Evolutionary conservation across 2,888 invertebrate species (phyloP).

Genomic region (Chrysodeixis includens): DNA sequence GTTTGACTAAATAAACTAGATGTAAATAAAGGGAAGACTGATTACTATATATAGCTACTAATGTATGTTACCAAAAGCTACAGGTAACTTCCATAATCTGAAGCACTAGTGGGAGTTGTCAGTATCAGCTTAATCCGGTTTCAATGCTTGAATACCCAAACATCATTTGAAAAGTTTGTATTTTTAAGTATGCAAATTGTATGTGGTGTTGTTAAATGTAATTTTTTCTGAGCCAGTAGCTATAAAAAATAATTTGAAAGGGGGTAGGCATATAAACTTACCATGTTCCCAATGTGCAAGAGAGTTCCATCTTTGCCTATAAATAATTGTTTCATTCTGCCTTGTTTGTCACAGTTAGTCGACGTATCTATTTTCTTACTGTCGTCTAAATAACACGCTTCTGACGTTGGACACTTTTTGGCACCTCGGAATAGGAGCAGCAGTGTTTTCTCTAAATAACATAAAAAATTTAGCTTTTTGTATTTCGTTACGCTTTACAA

Average conservation of each 20-base stretch:
- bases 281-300: conserved; percentile 71
- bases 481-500: background rate
- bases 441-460: conserved; percentile 77
- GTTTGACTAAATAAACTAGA: too few species aligned
- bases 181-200: too few species aligned
- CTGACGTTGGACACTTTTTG: conserved; percentile 65
- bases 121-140: too few species aligned
- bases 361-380: background rate
- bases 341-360: conserved; percentile 61
- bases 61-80: too few species aligned
- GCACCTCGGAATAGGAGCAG: conserved; percentile 78
- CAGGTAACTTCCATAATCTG: too few species aligned
- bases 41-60: too few species aligned
- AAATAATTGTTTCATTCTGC: conserved; percentile 79
- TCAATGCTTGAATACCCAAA: too few species aligned
- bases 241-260: too few species aligned
- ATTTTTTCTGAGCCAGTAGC: background rate
- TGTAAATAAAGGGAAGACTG: too few species aligned
- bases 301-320: conserved; percentile 79
- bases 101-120: too few species aligned
- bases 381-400: conserved; percentile 40
- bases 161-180: too few species aligned
- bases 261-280: conserved; percentile 44
- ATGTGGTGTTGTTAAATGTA: too few species aligned
- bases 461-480: conserved; percentile 12